Conservation (phyloP, 2,797 vertebrate genomes). For the Enteromius fasciolatus region DNA sequence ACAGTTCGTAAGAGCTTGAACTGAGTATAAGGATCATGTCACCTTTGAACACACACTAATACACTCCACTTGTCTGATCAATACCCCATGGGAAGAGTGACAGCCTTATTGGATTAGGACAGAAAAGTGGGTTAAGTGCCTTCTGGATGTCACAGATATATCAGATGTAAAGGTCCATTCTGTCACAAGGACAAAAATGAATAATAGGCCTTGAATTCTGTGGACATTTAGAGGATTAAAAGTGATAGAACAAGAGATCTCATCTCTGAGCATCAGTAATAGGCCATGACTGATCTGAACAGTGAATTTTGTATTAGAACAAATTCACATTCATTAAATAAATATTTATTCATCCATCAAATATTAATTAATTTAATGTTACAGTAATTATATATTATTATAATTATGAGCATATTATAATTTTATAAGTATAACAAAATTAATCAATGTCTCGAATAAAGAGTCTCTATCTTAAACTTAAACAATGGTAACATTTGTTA, state of each 20-base stretch:
- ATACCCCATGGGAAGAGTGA: slow-evolving; percentile 6
- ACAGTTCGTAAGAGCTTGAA: neutral
- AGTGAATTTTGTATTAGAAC: neutral
- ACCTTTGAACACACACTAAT: slow-evolving; percentile 26
- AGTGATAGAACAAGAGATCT: neutral
- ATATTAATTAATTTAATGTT: neutral
- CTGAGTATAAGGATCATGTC: neutral
- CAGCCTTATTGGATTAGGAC: slow-evolving; percentile 43
- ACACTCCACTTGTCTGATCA: slow-evolving; percentile 20
- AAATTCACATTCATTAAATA: neutral
- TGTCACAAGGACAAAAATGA: neutral
- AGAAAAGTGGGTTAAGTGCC: slow-evolving; percentile 41
- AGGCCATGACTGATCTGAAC: neutral
- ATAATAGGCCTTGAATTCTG: neutral
- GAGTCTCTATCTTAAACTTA: neutral
- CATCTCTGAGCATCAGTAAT: neutral
- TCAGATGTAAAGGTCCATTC: neutral
- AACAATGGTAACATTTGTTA: neutral
- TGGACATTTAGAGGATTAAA: neutral
- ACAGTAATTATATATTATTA: neutral
- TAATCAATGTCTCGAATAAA: neutral
- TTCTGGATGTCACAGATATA: slow-evolving; percentile 30
- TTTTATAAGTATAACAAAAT: neutral
- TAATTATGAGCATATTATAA: neutral
- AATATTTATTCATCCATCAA: neutral